Percentiles rank a stretch among this genome's conserved stretches.
Evolutionary conservation across 2,797 vertebrate genomes (phyloP).

Genomic region (Pangasius sanitwongsei): DNA sequence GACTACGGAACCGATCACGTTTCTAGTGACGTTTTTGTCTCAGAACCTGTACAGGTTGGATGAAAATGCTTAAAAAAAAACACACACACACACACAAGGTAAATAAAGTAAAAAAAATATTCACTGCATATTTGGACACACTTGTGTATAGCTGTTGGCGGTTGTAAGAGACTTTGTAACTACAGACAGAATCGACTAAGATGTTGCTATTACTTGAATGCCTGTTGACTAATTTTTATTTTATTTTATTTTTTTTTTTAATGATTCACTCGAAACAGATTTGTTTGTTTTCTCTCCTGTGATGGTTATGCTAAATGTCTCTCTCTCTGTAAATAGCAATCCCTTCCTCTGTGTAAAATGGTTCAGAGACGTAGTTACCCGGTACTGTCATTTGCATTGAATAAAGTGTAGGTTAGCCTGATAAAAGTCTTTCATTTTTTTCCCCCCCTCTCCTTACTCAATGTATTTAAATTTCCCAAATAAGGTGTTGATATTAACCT

Average conservation of each 20-base stretch:
- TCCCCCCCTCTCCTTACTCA: not conserved
- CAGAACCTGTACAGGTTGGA: constrained; percentile 34
- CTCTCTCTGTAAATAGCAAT: constrained; percentile 86
- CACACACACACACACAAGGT: not conserved
- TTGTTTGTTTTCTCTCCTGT: constrained; percentile 73
- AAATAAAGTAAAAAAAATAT: constrained; percentile 61
- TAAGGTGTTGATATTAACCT: not conserved
- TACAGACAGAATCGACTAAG: constrained; percentile 76
- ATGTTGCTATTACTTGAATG: constrained; percentile 89
- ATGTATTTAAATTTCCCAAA: not conserved
- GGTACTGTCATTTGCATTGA: constrained; percentile 93
- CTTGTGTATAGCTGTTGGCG: constrained; percentile 81
- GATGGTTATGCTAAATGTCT: constrained; percentile 85
- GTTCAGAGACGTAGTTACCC: constrained; percentile 87
- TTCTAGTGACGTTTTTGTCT: constrained; percentile 26
- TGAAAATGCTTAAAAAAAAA: constrained; percentile 18
- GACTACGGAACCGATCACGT: constrained; percentile 65
- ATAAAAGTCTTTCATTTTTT: constrained; percentile 59
- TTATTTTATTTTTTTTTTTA: constrained; percentile 34
- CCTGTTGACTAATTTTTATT: constrained; percentile 80
- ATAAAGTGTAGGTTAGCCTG: constrained; percentile 91
- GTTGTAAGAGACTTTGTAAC: constrained; percentile 68
- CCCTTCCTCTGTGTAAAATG: constrained; percentile 85
- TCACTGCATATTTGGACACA: constrained; percentile 68
- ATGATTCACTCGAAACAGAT: constrained; percentile 79